A percentile compares a stretch with the other conserved stretches of the same genome.
Conservation (phyloP, 2,888 invertebrate genomes). For the Chloroclysta siterata region DNA sequence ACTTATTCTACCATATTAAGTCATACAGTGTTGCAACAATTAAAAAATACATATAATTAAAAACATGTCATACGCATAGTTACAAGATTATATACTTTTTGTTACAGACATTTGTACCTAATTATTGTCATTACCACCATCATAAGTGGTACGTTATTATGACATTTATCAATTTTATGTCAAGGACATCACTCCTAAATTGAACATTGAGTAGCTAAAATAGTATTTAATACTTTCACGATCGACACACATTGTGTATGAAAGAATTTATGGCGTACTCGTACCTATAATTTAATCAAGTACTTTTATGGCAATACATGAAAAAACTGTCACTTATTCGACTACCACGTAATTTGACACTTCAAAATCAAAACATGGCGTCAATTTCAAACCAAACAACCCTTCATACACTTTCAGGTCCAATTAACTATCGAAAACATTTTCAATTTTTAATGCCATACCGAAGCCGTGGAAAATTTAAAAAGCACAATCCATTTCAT, state of each 20-base stretch:
- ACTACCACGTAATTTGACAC: slow-evolving; percentile 10
- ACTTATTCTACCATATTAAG: slow-evolving; percentile 21
- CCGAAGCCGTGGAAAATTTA: slow-evolving; percentile 40
- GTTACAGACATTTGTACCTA: slow-evolving; percentile 1
- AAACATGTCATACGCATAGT: slow-evolving; percentile 11
- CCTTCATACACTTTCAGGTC: slow-evolving; percentile 26
- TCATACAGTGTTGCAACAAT: slow-evolving; percentile 25
- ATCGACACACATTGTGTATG: too few species aligned
- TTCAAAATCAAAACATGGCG: slow-evolving; percentile 14
- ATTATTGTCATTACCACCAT: not conserved
- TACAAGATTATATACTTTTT: slow-evolving; percentile 22
- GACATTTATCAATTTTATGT: too few species aligned
- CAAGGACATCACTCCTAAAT: too few species aligned
- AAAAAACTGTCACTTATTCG: not conserved
- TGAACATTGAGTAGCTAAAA: too few species aligned
- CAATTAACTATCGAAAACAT: slow-evolving; percentile 47
- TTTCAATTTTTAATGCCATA: slow-evolving; percentile 60
- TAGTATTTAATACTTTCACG: too few species aligned
- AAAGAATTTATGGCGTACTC: too few species aligned
- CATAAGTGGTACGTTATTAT: too few species aligned
- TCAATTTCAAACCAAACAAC: slow-evolving; percentile 17
- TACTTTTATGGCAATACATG: too few species aligned
- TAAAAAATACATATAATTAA: slow-evolving; percentile 18
- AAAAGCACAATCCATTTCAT: slow-evolving; percentile 43
- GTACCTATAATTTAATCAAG: too few species aligned